A percentile compares a stretch with the other conserved stretches of the same genome.
Evolutionary conservation across 2,113 vertebrate species (phyloP).

Genomic region (Aplodontia rufa): DNA sequence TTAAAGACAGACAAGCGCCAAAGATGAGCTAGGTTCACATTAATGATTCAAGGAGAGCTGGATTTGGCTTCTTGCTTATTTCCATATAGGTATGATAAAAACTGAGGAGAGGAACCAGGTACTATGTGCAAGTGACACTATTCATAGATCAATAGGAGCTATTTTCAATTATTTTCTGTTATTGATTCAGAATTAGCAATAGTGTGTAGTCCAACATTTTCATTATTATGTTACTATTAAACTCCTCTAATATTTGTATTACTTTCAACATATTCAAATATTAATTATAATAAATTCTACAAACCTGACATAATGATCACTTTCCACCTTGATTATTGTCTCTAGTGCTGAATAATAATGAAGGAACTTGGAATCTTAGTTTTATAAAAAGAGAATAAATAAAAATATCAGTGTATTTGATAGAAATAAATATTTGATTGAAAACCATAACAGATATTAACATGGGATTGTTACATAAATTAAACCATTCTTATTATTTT

Average conservation of each 20-base stretch:
- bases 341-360: neutral
- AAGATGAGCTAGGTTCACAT: neutral
- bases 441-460: neutral
- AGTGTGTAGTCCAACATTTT: neutral
- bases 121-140: neutral
- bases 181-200: slow-evolving; percentile 27
- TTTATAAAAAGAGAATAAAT: slow-evolving; percentile 10
- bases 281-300: neutral
- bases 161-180: neutral
- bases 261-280: neutral
- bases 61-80: neutral
- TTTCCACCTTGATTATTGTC: neutral
- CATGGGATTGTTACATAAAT: neutral
- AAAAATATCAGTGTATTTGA: slow-evolving; percentile 10
- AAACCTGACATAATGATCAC: neutral
- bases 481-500: neutral
- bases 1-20: neutral
- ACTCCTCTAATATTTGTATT: neutral
- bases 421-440: neutral
- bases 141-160: neutral
- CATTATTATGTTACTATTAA: neutral
- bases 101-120: neutral
- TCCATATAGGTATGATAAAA: neutral
- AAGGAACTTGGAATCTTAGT: neutral
- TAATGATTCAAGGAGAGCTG: neutral